These are phyloP conservation scores for Lophius americanus DNA, from an alignment of 2,797 vertebrate genomes.

Conservation along the genomic window DNA sequence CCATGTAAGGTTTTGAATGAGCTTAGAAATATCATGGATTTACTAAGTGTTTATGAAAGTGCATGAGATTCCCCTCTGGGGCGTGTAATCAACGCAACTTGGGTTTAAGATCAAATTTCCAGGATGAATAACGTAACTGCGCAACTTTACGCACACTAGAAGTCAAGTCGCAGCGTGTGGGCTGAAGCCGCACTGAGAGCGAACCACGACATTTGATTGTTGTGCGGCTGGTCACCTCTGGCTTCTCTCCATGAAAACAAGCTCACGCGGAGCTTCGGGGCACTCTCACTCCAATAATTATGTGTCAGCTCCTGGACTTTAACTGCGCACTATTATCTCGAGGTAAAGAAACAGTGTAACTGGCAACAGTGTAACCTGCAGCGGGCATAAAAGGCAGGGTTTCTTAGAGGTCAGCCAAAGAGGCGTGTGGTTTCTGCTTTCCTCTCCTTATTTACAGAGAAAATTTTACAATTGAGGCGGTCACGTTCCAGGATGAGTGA, in stretches of 20 bases:
- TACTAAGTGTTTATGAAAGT: background rate
- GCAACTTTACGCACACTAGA: background rate
- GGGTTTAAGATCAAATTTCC: background rate
- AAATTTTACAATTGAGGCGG: conserved; percentile 69
- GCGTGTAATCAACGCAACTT: background rate
- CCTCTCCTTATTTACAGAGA: conserved; percentile 59
- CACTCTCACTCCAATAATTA: conserved; percentile 40
- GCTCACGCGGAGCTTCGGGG: conserved; percentile 77
- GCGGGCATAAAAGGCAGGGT: conserved; percentile 39
- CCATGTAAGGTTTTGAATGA: background rate
- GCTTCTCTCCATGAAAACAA: conserved; percentile 78
- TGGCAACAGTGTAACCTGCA: conserved; percentile 6
- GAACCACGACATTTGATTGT: conserved; percentile 22
- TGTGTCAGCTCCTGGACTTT: conserved; percentile 8
- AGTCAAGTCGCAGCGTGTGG: background rate
- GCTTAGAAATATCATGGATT: background rate
- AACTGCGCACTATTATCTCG: conserved; percentile 3
- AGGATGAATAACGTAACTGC: background rate
- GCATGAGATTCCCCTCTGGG: background rate
- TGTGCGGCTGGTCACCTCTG: conserved; percentile 68
- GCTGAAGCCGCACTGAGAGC: conserved; percentile 8
- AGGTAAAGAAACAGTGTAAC: background rate
- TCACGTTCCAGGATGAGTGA: conserved; percentile 82
- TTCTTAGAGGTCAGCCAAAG: conserved; percentile 62
- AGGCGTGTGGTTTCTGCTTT: conserved; percentile 46